These are phyloP conservation scores for Acipenser ruthenus DNA, from an alignment of 2,797 vertebrate species.

Conservation along the genomic window DNA sequence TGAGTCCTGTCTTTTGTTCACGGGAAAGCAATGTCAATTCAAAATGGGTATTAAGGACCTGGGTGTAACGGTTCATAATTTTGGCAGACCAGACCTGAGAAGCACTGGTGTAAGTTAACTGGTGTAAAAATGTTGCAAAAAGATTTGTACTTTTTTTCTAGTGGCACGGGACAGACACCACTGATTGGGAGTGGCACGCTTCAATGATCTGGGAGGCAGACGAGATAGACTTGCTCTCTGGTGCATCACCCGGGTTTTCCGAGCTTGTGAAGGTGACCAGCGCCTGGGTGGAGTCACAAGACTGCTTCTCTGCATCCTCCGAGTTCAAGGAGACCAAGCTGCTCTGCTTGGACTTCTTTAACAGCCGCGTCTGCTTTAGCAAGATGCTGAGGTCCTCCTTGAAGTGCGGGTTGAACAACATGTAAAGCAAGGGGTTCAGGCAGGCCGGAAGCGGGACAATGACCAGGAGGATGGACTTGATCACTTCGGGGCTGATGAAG, in stretches of 20 bases:
- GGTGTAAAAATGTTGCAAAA: no score
- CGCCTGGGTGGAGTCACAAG: constrained; percentile 84
- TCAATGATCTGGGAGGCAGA: constrained; percentile 50
- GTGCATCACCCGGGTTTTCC: constrained; percentile 50
- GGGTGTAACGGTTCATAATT: no score
- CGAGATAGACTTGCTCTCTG: constrained; percentile 36
- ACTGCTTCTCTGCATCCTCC: constrained; percentile 82
- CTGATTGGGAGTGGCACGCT: constrained; percentile 54
- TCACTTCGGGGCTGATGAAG: constrained; percentile 68
- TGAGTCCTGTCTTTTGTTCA: no score
- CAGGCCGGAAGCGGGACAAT: constrained; percentile 79
- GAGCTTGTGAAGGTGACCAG: constrained; percentile 61
- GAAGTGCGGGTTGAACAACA: constrained; percentile 81
- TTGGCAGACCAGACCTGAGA: no score
- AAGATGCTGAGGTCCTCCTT: constrained; percentile 72
- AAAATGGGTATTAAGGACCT: no score
- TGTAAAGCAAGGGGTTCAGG: constrained; percentile 84
- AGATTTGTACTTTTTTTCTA: constrained; percentile 21
- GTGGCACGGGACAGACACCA: constrained; percentile 59
- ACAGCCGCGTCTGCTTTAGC: constrained; percentile 46
- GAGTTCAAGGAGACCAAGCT: constrained; percentile 60
- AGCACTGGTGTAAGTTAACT: no score
- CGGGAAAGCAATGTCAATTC: no score
- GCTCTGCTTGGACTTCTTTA: constrained; percentile 50
- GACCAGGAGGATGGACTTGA: constrained; percentile 76